phyloP scores from a whole-genome alignment of 2,797 vertebrate genomes.

The Danionella dracula region DNA sequence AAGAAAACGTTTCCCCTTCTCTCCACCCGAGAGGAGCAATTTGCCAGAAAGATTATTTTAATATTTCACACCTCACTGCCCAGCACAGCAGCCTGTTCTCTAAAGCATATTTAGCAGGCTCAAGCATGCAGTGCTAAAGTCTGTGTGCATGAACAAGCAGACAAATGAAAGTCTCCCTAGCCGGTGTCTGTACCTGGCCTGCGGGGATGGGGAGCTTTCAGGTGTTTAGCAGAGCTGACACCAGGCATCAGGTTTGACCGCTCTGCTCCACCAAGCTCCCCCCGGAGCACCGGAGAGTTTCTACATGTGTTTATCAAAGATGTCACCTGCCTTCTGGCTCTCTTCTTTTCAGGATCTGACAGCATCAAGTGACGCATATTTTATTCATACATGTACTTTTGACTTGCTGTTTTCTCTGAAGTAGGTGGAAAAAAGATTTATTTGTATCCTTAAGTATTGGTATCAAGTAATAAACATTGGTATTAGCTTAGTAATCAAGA shows the following conservation, averaged over 20 bases:
- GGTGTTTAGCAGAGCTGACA: constrained; percentile 14
- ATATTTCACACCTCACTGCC: constrained; percentile 38
- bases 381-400: background rate
- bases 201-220: background rate
- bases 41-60: constrained; percentile 35
- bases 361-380: background rate
- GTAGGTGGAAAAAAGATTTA: too few species aligned
- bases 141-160: constrained; percentile 20
- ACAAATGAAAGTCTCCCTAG: constrained; percentile 4
- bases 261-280: background rate
- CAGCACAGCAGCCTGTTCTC: constrained; percentile 29
- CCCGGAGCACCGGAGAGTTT: background rate
- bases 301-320: background rate
- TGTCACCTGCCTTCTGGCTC: background rate
- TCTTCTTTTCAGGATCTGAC: background rate
- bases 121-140: constrained; percentile 16
- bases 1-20: constrained; percentile 1
- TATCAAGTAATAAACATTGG: too few species aligned
- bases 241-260: background rate
- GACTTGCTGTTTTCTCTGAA: background rate
- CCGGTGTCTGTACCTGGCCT: background rate
- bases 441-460: too few species aligned
- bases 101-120: constrained; percentile 35
- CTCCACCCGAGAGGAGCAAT: constrained; percentile 26
- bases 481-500: too few species aligned